Percentiles rank a stretch among this genome's conserved stretches.
These are phyloP conservation scores for Cuniculus paca DNA, from an alignment of 2,797 vertebrate genomes.

Conservation along the genomic window DNA sequence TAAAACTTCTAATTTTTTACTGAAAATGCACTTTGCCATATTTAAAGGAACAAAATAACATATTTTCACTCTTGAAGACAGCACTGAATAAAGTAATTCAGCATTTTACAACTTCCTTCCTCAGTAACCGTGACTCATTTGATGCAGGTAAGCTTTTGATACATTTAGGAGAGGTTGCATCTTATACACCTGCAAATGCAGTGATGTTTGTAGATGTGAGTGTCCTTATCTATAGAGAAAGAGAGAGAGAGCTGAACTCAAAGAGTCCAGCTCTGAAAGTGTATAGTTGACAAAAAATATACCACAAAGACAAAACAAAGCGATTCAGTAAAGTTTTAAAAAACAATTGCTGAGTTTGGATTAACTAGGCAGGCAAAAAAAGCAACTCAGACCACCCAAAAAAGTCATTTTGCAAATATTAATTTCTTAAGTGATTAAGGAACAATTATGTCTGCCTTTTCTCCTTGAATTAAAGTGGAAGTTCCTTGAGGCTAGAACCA, in stretches of 20 bases:
- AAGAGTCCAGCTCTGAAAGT: neutral
- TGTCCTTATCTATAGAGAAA: neutral
- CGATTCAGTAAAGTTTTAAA: neutral
- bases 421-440: slow-evolving; percentile 61
- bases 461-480: slow-evolving; percentile 52
- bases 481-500: slow-evolving; percentile 50
- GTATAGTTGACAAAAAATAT: neutral
- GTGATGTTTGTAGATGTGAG: neutral
- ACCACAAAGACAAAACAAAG: slow-evolving; percentile 36
- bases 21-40: neutral
- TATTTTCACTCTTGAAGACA: slow-evolving; percentile 32
- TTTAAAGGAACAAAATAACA: neutral
- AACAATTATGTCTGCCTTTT: slow-evolving; percentile 35
- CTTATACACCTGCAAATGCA: neutral
- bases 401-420: slow-evolving; percentile 54
- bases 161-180: neutral
- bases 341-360: neutral
- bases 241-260: neutral
- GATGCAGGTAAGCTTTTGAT: neutral
- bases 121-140: neutral
- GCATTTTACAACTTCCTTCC: neutral
- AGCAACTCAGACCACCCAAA: neutral
- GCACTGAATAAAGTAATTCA: neutral
- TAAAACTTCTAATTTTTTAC: slow-evolving; percentile 12
- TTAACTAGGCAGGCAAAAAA: slow-evolving; percentile 30